Percentiles rank a stretch among this genome's conserved stretches.
Conservation (phyloP, 2,888 invertebrate genomes). For the Synergus laeviventris region DNA sequence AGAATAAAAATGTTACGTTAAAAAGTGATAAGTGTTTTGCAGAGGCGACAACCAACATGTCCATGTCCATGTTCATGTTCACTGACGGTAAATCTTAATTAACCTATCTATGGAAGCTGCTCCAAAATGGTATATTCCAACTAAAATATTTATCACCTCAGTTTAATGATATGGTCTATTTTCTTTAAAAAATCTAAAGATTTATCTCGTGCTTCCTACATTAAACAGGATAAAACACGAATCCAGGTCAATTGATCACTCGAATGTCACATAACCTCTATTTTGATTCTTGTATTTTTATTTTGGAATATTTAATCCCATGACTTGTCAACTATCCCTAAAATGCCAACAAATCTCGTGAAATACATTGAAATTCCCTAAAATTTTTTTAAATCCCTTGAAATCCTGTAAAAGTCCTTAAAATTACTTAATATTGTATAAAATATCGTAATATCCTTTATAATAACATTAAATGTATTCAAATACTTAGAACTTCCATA, state of each 20-base stretch:
- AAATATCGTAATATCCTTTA: too few relatives aligned
- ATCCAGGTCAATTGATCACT: slow-evolving; percentile 3
- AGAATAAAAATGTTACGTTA: slow-evolving; percentile 10
- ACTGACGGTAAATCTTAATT: slow-evolving; percentile 24
- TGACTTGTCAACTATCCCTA: too few relatives aligned
- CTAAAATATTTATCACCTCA: background rate
- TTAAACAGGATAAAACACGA: background rate
- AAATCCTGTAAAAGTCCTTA: too few relatives aligned
- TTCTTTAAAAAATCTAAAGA: background rate
- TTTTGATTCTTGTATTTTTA: background rate
- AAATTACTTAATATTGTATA: too few relatives aligned
- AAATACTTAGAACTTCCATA: too few relatives aligned
- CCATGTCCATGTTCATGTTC: slow-evolving; percentile 34
- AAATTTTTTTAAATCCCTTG: too few relatives aligned
- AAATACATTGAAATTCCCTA: too few relatives aligned
- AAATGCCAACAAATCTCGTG: too few relatives aligned
- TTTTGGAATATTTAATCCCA: background rate
- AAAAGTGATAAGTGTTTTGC: slow-evolving; percentile 11
- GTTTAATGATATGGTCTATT: background rate
- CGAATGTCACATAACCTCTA: slow-evolving; percentile 20
- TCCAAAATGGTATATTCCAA: slow-evolving; percentile 16
- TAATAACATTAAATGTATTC: too few relatives aligned
- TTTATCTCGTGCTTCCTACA: background rate
- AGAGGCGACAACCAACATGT: slow-evolving; percentile 29
- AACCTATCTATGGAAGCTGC: background rate